These are phyloP conservation scores for human (Homo sapiens) DNA, from an alignment of 2,113 vertebrate species.

Conservation along the genomic window GRCh38 chr1:167071501-167072000, in stretches of 20 bases:
- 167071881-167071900: not conserved
- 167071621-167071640: not conserved
- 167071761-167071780: not conserved
- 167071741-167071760: not conserved
- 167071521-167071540: not conserved
- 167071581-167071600: not conserved
- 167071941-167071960: not conserved
- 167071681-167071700: not conserved
- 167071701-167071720: not conserved
- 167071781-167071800: not conserved
- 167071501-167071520: not conserved
- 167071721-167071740: not conserved
- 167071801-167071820: not conserved
- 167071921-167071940: not conserved
- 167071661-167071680: not conserved
- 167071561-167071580: not conserved
- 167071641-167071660: not conserved
- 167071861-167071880: not conserved
- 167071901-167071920: not conserved
- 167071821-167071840: not conserved
- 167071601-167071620: accelerated
- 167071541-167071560: not conserved
- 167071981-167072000: not conserved
- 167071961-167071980: not conserved
- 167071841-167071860: not conserved